A percentile compares a stretch with the other conserved stretches of the same genome.
These are phyloP conservation scores for Synergus itoensis DNA, from an alignment of 2,888 invertebrate genomes.

Conservation along the genomic window DNA sequence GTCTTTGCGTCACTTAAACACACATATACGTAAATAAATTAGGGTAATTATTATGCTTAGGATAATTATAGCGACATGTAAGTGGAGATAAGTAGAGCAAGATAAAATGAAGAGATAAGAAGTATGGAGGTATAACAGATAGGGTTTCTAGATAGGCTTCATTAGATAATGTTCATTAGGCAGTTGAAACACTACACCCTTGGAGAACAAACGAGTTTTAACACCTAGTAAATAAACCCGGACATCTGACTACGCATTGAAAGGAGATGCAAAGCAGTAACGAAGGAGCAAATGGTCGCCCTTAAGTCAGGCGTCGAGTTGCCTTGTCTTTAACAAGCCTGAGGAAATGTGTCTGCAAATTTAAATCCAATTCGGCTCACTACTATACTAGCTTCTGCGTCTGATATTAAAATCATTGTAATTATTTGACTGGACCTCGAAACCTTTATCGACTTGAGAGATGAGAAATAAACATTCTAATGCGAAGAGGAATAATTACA, in stretches of 20 bases:
- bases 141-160: slow-evolving; percentile 1
- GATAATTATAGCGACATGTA: not conserved
- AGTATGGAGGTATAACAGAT: not conserved
- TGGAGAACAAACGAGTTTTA: slow-evolving; percentile 21
- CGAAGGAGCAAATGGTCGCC: not conserved
- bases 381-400: too few relatives aligned
- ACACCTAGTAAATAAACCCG: slow-evolving; percentile 7
- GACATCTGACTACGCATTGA: slow-evolving; percentile 17
- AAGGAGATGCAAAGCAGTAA: slow-evolving; percentile 11
- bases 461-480: too few relatives aligned
- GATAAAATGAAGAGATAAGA: not conserved
- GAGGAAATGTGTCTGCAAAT: too few relatives aligned
- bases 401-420: too few relatives aligned
- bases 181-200: slow-evolving; percentile 21
- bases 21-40: too few relatives aligned
- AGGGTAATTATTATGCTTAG: not conserved
- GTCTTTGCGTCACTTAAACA: too few relatives aligned
- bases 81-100: not conserved
- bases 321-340: too few relatives aligned
- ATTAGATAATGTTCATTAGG: slow-evolving; percentile 31
- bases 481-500: too few relatives aligned
- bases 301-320: not conserved
- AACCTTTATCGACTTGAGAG: too few relatives aligned
- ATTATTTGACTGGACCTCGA: too few relatives aligned
- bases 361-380: too few relatives aligned